phyloP scores from a whole-genome alignment of 2,113 vertebrate genomes.

The Peromyscus polionotus region DNA sequence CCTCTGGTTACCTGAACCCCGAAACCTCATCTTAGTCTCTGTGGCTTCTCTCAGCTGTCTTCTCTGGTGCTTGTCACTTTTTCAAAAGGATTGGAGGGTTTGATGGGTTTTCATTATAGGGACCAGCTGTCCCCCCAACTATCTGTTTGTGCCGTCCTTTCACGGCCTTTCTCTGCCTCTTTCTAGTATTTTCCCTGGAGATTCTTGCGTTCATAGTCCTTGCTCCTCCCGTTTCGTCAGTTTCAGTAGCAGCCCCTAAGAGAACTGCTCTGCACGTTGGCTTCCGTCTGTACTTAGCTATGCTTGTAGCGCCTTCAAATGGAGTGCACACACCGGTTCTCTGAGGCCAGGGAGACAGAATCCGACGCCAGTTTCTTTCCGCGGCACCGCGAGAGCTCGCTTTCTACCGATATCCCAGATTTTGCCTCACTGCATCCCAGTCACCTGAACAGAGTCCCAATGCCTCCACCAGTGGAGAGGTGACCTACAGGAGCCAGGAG shows the following conservation, averaged over 20 bases:
- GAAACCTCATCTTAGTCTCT: neutral
- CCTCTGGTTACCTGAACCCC: neutral
- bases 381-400: neutral
- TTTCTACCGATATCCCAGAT: neutral
- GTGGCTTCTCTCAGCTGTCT: neutral
- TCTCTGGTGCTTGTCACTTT: neutral
- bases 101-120: neutral
- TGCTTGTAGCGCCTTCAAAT: neutral
- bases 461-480: neutral
- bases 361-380: neutral
- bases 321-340: neutral
- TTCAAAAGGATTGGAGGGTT: neutral
- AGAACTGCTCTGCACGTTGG: neutral
- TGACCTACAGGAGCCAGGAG: no score
- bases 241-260: neutral
- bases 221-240: neutral
- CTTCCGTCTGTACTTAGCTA: neutral
- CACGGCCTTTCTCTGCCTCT: neutral
- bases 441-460: neutral
- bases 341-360: neutral
- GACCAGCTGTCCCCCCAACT: rapidly evolving
- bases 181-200: neutral
- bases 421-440: neutral
- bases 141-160: neutral
- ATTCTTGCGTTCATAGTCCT: neutral